Evolutionary conservation across 1,140 invertebrate species (phyloP).

Genomic region (Drosophila ananassae): DNA sequence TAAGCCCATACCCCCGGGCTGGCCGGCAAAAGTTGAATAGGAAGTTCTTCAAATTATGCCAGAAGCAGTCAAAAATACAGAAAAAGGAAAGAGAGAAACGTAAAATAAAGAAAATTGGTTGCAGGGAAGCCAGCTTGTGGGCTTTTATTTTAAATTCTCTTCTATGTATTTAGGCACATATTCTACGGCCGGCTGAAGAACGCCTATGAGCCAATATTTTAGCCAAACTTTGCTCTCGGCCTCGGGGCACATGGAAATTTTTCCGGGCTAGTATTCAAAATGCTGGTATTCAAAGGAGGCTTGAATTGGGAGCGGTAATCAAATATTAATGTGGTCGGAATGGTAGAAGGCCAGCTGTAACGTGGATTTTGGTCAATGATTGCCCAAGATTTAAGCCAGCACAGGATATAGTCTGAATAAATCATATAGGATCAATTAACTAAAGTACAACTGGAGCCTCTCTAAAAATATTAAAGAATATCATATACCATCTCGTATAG

Average conservation of each 20-base stretch:
- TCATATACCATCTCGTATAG: too few relatives aligned
- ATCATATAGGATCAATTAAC: constrained; percentile 15
- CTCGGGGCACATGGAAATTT: constrained; percentile 26
- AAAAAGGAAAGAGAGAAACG: constrained; percentile 8
- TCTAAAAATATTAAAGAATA: background rate
- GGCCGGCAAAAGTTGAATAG: constrained; percentile 52
- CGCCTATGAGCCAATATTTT: constrained; percentile 29
- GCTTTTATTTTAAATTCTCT: constrained; percentile 45
- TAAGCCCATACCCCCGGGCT: constrained; percentile 35
- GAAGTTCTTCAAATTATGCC: constrained; percentile 57
- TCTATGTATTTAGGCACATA: constrained; percentile 42
- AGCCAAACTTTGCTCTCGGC: constrained; percentile 32
- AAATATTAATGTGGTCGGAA: constrained; percentile 34
- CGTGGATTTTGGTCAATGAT: constrained; percentile 6
- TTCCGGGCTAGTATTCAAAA: background rate
- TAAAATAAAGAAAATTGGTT: constrained; percentile 38
- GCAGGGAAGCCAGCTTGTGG: constrained; percentile 29
- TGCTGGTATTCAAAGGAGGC: constrained; percentile 23
- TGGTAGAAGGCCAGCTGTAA: constrained; percentile 4
- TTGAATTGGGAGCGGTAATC: constrained; percentile 32
- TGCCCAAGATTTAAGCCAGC: background rate
- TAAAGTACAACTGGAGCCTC: background rate
- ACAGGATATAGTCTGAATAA: constrained; percentile 3
- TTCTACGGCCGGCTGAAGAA: constrained; percentile 12
- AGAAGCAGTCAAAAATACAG: constrained; percentile 34